Percentiles rank a stretch among this genome's conserved stretches.
Conservation (phyloP, 1,140 invertebrate genomes). For the Sminthurides bifidus region DNA sequence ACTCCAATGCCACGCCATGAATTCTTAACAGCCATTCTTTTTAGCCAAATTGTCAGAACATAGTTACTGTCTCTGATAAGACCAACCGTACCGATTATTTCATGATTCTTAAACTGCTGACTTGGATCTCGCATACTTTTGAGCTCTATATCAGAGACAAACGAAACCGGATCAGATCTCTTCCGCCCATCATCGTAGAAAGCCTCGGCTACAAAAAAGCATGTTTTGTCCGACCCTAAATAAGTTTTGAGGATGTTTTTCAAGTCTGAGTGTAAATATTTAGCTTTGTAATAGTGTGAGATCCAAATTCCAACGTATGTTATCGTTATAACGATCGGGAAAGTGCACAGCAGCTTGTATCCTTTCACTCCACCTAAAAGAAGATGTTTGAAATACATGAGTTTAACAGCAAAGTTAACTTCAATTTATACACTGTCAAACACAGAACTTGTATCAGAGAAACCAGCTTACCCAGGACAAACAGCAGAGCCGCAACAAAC, state of each 20-base stretch:
- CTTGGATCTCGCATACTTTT: conserved; percentile 19
- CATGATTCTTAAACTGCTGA: conserved; percentile 7
- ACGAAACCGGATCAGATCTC: conserved; percentile 33
- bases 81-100: conserved; percentile 41
- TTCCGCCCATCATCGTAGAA: conserved; percentile 36
- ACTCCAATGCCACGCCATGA: conserved; percentile 39
- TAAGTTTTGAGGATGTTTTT: conserved; percentile 39
- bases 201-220: conserved; percentile 38
- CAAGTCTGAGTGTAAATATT: conserved; percentile 39
- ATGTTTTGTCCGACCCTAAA: conserved; percentile 39
- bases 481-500: conserved; percentile 41
- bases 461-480: conserved; percentile 36
- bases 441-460: background rate
- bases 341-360: conserved; percentile 38
- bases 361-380: conserved; percentile 42
- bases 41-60: conserved; percentile 43
- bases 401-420: conserved; percentile 18
- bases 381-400: too few relatives aligned
- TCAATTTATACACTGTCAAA: background rate
- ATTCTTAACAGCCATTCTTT: conserved; percentile 40
- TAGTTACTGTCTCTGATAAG: conserved; percentile 38
- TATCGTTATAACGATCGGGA: conserved; percentile 39
- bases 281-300: conserved; percentile 38
- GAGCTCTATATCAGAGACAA: conserved; percentile 18
- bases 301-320: conserved; percentile 40